A percentile compares a stretch with the other conserved stretches of the same genome.
These are phyloP conservation scores for Pteromalus puparum DNA, from an alignment of 1,140 invertebrate genomes.

Conservation along the genomic window DNA sequence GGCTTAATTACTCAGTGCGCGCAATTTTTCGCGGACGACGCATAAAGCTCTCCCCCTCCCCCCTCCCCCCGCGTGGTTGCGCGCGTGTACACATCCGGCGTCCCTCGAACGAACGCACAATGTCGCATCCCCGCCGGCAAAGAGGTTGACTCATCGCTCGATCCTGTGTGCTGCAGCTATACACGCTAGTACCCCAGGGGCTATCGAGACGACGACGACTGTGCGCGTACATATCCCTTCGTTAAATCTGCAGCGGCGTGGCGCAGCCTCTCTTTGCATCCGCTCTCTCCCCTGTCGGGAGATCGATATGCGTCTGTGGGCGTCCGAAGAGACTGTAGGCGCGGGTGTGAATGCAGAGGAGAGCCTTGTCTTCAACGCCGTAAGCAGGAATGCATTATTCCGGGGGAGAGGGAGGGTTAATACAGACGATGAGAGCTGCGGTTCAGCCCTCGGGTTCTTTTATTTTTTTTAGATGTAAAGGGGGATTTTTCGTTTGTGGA, in stretches of 20 bases:
- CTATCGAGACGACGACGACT: slow-evolving; percentile 27
- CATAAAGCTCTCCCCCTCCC: not conserved
- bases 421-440: not conserved
- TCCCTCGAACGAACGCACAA: not conserved
- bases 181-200: not conserved
- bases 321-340: not conserved
- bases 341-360: not conserved
- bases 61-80: too few species aligned
- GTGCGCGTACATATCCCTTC: slow-evolving; percentile 5
- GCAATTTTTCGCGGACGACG: slow-evolving; percentile 22
- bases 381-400: not conserved
- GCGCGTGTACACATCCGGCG: not conserved
- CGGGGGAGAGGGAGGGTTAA: not conserved
- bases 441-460: not conserved
- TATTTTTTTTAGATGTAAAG: not conserved
- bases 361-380: not conserved
- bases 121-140: slow-evolving; percentile 4
- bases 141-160: slow-evolving; percentile 32
- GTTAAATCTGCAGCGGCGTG: slow-evolving; percentile 44
- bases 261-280: slow-evolving; percentile 15
- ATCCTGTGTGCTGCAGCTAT: not conserved
- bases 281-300: not conserved
- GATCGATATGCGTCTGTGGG: slow-evolving; percentile 30
- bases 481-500: not conserved
- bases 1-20: slow-evolving; percentile 28